Evolutionary conservation across 1,140 invertebrate genomes (phyloP), one percentile per base, ranked within the genome.

Genomic region (Brachionus paranguensis): DNA sequence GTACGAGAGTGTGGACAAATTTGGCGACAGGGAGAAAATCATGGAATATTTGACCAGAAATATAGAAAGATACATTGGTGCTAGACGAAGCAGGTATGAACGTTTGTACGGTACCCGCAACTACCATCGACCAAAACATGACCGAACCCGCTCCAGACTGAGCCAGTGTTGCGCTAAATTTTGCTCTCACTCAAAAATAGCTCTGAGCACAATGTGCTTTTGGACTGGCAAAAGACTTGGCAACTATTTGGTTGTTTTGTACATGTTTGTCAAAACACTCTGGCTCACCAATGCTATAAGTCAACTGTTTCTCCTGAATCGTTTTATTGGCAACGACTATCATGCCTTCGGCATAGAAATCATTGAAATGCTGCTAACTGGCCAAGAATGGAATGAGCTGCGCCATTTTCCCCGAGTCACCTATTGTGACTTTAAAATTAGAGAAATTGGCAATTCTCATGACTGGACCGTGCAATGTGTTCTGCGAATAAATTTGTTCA

Each of bases 241-340:
- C 11, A 83, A 83, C 37, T 83, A 83, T 70, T 27, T 83, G 33
- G 81, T 83, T 0, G 87, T 88, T 53, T 86, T 90, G 27, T 91
- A 91, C 86, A 87, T 91, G 37, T 86, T 90, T 83, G 89, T 91
- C 78, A 91, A 91, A 86, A 81, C 89, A 43, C 85, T 91, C 27
- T 91, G 91, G 85, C 87, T 91, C 53, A 87, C 87, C 8, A 91
- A 91, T 86, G 90, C 89, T 14, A 88, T 91, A 33, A 88, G 90
- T 37, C 91, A 91, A 85, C 86, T 91, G n/a, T 91, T 91, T 86
- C 87, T 91, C 83, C 86, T 91, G 74, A 91, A 91, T 86, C 86
- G 87, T 64, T 91, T 91, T 84, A 85, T 91, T 45, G 90, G 90
- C 24, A 89, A 88, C 65, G 89, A 91, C 65, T 91, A 90, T 85